Evolutionary conservation across 2,888 invertebrate genomes (phyloP), one percentile per base, ranked within the genome.

Genomic region (Theodoxus fluviatilis): DNA sequence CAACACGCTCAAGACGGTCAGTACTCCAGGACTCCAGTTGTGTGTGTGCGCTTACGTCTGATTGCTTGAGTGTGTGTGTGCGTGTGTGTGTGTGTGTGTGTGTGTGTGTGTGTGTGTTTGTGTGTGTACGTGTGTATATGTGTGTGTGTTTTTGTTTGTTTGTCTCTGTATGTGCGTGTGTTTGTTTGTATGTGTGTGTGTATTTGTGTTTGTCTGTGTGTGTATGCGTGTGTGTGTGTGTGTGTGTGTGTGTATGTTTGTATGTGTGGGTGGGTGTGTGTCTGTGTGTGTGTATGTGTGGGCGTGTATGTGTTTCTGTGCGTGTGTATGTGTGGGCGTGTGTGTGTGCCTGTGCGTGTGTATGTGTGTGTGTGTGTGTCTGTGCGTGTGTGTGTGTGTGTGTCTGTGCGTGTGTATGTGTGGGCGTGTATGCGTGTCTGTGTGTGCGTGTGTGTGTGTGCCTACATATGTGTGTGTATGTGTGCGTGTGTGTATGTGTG

Each of bases 401-500:
- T 9, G 22, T 52, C 22, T 52, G 3, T 52, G 7, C 4, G n/a
- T 52, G 6, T n/a, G 22, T 52, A 25, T 52, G 22, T 57, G 52
- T 52, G 22, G 4, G 57, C 33, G 31, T 57, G 57, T 57, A 28
- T 57, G 57, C 33, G 31, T 25, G 57, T 52, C 52, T 4, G 6
- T n/a, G n/a, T 25, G n/a, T 4, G n/a, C 52, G n/a, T 52, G 9
- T 52, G 9, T 52, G 9, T 52, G 9, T 52, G 9, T 52, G 33
- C 37, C 1, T 61, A 22, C 9, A 0, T 37, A 22, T 2, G 63
- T 37, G 38, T 35, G 37, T 2, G 37, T 38, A 22, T 63, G 63
- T 63, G 63, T 63, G 63, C 38, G 63, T 35, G 63, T 63, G 63
- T 63, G 63, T 35, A 38, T 35, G 61, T 7, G 61, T 35, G 61